Base-by-base conservation (phyloP, 2,797 vertebrate species). In the Naso thynnoides region DNA sequence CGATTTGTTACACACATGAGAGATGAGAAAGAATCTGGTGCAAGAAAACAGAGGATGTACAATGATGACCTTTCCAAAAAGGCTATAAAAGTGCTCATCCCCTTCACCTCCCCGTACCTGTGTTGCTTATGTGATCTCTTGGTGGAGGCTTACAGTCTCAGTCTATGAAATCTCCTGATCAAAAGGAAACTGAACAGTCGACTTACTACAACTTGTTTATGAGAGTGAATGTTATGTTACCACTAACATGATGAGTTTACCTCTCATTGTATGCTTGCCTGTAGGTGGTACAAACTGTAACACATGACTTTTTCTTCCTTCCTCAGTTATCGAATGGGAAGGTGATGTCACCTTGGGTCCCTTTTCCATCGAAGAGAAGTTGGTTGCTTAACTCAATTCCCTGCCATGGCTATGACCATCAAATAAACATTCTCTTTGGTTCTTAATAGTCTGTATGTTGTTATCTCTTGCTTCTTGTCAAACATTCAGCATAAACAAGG, bases 291-390 rank as follows among this genome's bases (percentile, higher is more conserved):
- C 41, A 58, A 23, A 9, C 2, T 78, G 3, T 79, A 49, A 73
- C 19, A 54, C 31, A 26, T 27, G 4, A 42, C 9, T 48, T 72
- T 27, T 82, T 74, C 36, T 84, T 73, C 68, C 27, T 66, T 83
- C 63, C 42, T 23, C 72, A 93, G 92, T 21, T 65, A 11, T 75
- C 0, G 77, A 86, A 74, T 93, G 90, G 91, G 84, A 87, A 65
- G 91, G 85, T 39, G 33, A 57, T 0, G 79, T 90, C 78, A 86
- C 62, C 16, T 3, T 93, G 56, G 89, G 89, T 49, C 90, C 91
- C 16, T 55, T 92, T 38, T 0, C 24, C 19, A 41, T 91, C 27
- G 14, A 1, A 13, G 85, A 89, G 19, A 80, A n/a, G 69, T 2
- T 21, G n/a, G 3, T 9, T 3, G 6, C 6, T 52, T 88, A 87